Evolutionary conservation across 2,797 vertebrate species (phyloP).

Genomic region (Melanotaenia nigrans): DNA sequence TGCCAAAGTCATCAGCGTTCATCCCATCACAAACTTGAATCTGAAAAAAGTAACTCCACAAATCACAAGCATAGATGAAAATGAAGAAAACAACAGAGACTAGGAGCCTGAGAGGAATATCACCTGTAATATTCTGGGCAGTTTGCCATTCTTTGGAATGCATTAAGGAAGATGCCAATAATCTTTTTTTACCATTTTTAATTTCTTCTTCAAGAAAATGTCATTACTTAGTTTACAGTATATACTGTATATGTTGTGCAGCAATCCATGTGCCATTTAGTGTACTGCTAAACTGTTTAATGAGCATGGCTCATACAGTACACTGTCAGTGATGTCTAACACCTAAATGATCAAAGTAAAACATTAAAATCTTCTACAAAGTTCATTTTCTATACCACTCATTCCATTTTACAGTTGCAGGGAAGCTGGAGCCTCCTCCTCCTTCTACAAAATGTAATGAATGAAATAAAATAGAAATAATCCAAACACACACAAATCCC

Average conservation of each 20-base stretch:
- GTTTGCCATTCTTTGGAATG: not conserved
- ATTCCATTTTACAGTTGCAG: too few relatives aligned
- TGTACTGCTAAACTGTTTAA: too few relatives aligned
- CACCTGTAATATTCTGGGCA: not conserved
- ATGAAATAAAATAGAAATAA: not conserved
- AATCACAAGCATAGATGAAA: not conserved
- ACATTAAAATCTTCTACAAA: not conserved
- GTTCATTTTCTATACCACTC: too few relatives aligned
- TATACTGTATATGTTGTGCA: not conserved
- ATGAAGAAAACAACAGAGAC: not conserved
- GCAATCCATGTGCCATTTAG: not conserved
- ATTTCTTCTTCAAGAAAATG: conserved; percentile 1
- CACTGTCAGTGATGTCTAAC: not conserved
- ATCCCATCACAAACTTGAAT: not conserved
- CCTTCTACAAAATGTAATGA: too few relatives aligned
- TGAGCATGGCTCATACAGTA: not conserved
- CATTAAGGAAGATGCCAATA: not conserved
- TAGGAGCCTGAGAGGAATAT: not conserved
- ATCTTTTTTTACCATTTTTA: not conserved
- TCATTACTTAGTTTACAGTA: not conserved
- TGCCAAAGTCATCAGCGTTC: not conserved
- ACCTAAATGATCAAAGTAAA: not conserved
- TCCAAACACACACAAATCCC: conserved; percentile 29
- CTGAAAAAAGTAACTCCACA: not conserved
- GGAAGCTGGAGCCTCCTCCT: too few relatives aligned